Conservation (phyloP, 92 coral and sea anemone genomes). For the Parazoanthus swiftii region DNA sequence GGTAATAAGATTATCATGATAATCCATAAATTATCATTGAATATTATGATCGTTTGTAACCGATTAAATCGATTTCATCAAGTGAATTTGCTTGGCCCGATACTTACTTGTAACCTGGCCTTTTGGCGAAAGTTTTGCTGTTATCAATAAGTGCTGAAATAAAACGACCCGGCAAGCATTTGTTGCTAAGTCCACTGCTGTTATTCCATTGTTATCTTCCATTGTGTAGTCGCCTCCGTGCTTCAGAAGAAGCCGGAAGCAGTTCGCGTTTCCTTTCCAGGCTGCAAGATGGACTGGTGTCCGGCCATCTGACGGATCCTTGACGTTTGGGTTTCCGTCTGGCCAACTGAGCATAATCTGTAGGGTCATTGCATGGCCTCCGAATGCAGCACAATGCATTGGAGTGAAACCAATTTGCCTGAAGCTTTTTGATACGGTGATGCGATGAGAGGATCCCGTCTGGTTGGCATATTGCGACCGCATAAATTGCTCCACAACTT, state of each 20-base stretch:
- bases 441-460: conserved; percentile 61
- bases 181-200: conserved; percentile 45
- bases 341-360: conserved; percentile 69
- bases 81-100: too few species aligned
- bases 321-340: conserved; percentile 67
- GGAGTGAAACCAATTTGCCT: conserved; percentile 66
- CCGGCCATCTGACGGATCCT: conserved; percentile 58
- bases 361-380: conserved; percentile 61
- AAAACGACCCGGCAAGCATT: conserved; percentile 19
- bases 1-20: too few species aligned
- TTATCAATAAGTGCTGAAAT: not conserved
- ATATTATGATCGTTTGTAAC: not conserved
- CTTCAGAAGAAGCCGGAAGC: conserved; percentile 52
- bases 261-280: conserved; percentile 52
- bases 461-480: conserved; percentile 45
- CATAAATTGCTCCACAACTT: conserved; percentile 48
- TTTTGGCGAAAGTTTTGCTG: not conserved
- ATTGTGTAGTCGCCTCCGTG: conserved; percentile 54
- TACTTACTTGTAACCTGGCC: not conserved
- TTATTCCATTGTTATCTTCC: conserved; percentile 32
- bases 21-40: not conserved
- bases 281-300: conserved; percentile 84
- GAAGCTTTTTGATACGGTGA: conserved; percentile 1
- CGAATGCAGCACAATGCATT: conserved; percentile 83
- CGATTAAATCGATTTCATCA: not conserved